Evolutionary conservation across 2,888 invertebrate species (phyloP), one percentile per base, ranked within the genome.

Genomic region (Apodemia zela): DNA sequence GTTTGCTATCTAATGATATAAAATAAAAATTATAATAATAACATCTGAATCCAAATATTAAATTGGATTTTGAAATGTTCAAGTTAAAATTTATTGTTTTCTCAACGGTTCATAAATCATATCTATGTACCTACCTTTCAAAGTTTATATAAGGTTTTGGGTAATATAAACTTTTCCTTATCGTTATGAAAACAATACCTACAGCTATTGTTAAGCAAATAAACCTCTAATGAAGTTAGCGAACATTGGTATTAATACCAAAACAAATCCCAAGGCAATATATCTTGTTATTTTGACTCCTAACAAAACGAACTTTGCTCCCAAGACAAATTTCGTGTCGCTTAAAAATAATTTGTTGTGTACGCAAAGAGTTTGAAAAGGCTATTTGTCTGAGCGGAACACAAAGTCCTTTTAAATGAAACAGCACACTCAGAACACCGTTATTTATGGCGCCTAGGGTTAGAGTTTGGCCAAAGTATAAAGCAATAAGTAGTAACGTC

Each of bases 261-360:
- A 21, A 54, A 25, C 25, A 13, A 54, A 15, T 54, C 54, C 13
- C 54, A 54, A 25, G 25, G 51, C 21, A 51, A 21, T 54, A 54
- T 25, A 54, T 54, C 54, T 54, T 54, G 18, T 54, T 54, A 54
- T 21, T 54, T 54, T 25, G 25, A 54, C 25, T 21, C 13, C 25
- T 54, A 54, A 54, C 54, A 54, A 54, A 54, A 15, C 54, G 54
- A 25, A 54, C 21, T 54, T 54, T 25, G 18, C 13, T 25, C 25
- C 25, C 54, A 25, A 54, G 25, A 54, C 25, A 54, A 54, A 54
- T 54, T 45, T 54, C 33, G 29, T 65, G 33, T 54, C 54, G 54
- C 54, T 65, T 63, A 54, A 70, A 45, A 71, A 61, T 68, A 69
- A 71, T 70, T 69, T 66, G 65, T 69, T 65, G 61, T 67, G 65